Evolutionary conservation across 2,888 invertebrate species (phyloP), one percentile per base, ranked within the genome.

Genomic region (Stenchaetothrips biformis): DNA sequence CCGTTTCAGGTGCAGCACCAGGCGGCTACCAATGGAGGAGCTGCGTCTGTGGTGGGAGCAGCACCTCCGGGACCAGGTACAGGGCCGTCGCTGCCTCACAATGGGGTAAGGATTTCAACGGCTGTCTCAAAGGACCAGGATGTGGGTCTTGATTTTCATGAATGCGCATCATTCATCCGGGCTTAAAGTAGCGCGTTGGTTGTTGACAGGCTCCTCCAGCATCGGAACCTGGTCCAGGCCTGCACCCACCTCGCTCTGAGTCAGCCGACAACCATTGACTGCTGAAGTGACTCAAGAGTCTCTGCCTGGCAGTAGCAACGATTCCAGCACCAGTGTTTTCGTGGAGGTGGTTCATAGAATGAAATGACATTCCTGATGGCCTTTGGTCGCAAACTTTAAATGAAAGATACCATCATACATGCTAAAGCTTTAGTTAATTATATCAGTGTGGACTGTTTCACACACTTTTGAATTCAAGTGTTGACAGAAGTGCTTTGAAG

Each of bases 1-100:
- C 67, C 67, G 67, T 74, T 74, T 21, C 67, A 74, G 67, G 67
- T 74, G 67, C 67, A 74, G 67, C 67, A 74, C 25, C 67, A 74
- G 67, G 67, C 67, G 25, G 67, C 67, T 25, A 74, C 67, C 25
- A 74, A 74, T 25, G 67, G 67, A 11, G 67, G 67, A 25, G 67
- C 67, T 21, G 11, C 67, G 25, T 74, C 67, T 25, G 67, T 74
- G 3, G 67, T 74, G 7, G 67, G 67, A 25, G 21, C 67, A 9
- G 67, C 67, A 74, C 67, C 67, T 11, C 25, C 67, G 11, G 67
- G 67, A 74, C 67, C 67, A 18, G 59, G 59, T 37, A 37, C 37
- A 74, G 67, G 67, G 25, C 67, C 67, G 25, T 21, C 67, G 11
- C 11, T 74, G 25, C 67, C 67, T 21, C 67, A 74, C 25, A 74